Base-by-base conservation (phyloP, 2,797 vertebrate species). In the Phoebastria nigripes region DNA sequence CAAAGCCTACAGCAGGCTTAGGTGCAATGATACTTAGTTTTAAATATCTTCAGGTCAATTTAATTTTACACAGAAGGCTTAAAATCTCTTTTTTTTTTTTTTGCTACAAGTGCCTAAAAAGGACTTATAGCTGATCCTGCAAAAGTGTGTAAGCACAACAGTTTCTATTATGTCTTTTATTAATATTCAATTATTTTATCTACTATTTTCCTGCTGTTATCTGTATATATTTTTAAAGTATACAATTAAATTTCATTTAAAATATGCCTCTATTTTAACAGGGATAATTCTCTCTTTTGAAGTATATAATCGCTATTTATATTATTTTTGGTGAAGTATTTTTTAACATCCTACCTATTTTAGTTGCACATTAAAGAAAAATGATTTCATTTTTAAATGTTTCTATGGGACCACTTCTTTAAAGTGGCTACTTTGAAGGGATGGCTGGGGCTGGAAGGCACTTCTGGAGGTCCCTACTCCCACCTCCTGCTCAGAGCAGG, bases 381-480 rank as follows among this genome's bases (percentile, higher is more conserved):
- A 2, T 6, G 2, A 4, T 70, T 78, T 88, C 0, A 39, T 62
- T 61, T 89, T 61, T 3, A 49, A 29, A 35, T 39, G 1, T 52
- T 89, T 80, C 41, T 47, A 1, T 31, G 51, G 21, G 58, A 79
- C 59, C 22, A 20, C 3, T 22, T 35, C 13, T 76, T 71, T 65
- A 31, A 41, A 52, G 6, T 52, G 29, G 6, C 12, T 69, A 15
- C 3, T 65, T 51, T 47, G 54, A 55, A 71, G 22, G n/a, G 15
- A 20, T 55, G 21, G 1, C 26, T 76, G 24, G 17, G 28, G 19
- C 21, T 82, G 15, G 29, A 55, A 49, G 21, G 19, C 4, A 4
- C 8, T 55, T 69, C 17, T 80, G 51, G 41, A 51, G 14, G 15
- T 76, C 15, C 11, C 12, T 35, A 4, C 13, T 49, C 17, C 8